A percentile compares a stretch with the other conserved stretches of the same genome.
phyloP scores from a whole-genome alignment of 2,113 vertebrate species.

The Pungitius pungitius region DNA sequence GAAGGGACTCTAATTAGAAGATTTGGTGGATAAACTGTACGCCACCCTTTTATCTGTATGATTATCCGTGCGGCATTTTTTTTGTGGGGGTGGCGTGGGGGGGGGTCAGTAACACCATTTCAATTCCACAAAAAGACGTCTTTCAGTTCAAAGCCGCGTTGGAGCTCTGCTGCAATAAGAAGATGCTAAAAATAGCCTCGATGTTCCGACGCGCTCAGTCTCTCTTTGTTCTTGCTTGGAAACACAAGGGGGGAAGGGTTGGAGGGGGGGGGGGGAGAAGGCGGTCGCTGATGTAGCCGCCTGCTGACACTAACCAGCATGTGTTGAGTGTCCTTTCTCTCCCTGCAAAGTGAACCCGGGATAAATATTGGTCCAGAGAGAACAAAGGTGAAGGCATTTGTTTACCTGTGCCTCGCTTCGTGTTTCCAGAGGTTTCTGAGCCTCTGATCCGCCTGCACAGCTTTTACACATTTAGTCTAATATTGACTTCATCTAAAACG shows the following conservation, averaged over 20 bases:
- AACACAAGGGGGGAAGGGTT: constrained; percentile 20
- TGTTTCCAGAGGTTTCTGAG: constrained; percentile 44
- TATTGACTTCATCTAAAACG: constrained; percentile 74
- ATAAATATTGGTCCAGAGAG: not conserved
- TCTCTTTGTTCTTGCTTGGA: constrained; percentile 58
- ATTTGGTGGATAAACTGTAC: not conserved
- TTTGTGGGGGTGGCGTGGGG: not conserved
- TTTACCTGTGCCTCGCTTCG: not conserved
- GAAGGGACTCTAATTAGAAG: not conserved
- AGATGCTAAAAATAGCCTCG: constrained; percentile 66
- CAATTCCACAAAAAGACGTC: constrained; percentile 35
- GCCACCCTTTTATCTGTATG: constrained; percentile 3
- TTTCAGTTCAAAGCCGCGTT: constrained; percentile 44
- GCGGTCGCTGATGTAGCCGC: constrained; percentile 24
- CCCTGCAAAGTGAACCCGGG: not conserved
- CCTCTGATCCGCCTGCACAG: constrained; percentile 42
- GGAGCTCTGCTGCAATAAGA: constrained; percentile 45
- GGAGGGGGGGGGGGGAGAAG: constrained; percentile 25
- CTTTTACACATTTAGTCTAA: constrained; percentile 54
- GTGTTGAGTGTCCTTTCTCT: not conserved
- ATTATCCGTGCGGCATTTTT: not conserved
- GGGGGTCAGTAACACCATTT: not conserved
- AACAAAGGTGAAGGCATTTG: constrained; percentile 14
- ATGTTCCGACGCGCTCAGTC: constrained; percentile 39
- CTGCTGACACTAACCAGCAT: constrained; percentile 8